A percentile compares a stretch with the other conserved stretches of the same genome.
Conservation (phyloP, 2,888 invertebrate genomes). For the Cephus pygmeus region DNA sequence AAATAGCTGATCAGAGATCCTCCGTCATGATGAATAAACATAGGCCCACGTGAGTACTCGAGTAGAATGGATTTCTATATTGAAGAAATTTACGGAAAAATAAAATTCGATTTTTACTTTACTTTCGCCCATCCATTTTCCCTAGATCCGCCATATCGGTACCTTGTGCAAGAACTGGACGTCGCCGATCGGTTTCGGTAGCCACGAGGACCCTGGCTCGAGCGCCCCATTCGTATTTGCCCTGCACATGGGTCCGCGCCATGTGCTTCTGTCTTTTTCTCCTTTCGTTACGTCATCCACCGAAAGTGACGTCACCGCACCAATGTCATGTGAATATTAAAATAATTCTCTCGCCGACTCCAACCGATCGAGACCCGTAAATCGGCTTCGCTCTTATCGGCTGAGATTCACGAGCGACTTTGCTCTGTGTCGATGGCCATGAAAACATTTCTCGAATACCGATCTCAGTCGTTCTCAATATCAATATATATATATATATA, state of each 20-base stretch:
- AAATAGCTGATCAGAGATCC: neutral
- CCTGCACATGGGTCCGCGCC: neutral
- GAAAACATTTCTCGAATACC: neutral
- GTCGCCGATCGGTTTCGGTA: neutral
- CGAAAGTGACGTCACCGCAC: slow-evolving; percentile 26
- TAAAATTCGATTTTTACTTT: neutral
- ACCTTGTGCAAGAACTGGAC: neutral
- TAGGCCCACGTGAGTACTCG: neutral
- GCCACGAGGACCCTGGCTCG: neutral
- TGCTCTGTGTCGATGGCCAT: neutral
- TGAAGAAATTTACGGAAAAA: neutral
- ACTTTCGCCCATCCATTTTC: neutral
- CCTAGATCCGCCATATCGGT: neutral
- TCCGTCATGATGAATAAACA: neutral
- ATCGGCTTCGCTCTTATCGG: neutral
- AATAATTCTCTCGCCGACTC: neutral
- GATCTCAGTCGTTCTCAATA: neutral
- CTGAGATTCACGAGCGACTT: too few relatives aligned
- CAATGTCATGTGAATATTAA: neutral
- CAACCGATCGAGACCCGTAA: neutral
- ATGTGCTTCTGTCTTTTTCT: slow-evolving; percentile 19
- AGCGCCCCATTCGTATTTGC: neutral
- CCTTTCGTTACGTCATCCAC: slow-evolving; percentile 26
- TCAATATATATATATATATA: neutral
- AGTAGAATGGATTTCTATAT: neutral